Conservation (phyloP, 1,140 invertebrate genomes). For the Musca vetustissima region DNA sequence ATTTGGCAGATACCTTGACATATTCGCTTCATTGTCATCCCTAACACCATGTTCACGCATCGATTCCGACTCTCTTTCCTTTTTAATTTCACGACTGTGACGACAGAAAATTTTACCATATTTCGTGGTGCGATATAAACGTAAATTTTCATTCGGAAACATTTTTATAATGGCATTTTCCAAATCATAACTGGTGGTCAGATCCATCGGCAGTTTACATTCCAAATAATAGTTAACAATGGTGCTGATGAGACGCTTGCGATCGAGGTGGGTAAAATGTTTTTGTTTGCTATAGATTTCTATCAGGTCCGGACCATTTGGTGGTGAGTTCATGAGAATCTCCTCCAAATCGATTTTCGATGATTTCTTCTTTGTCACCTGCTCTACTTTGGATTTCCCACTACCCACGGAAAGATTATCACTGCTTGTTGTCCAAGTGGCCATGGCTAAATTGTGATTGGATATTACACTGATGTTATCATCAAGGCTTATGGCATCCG, state of each 20-base stretch:
- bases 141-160: constrained; percentile 1
- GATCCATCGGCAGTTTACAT: background rate
- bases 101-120: background rate
- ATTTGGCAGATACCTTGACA: background rate
- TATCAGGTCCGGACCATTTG: background rate
- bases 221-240: constrained; percentile 13
- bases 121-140: background rate
- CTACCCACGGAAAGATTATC: no score
- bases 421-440: no score
- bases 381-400: no score
- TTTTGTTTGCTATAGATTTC: background rate
- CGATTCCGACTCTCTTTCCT: background rate
- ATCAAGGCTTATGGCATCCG: no score
- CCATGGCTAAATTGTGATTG: no score
- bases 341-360: background rate
- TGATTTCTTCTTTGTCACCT: background rate
- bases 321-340: background rate
- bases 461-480: no score
- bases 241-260: background rate
- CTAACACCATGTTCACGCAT: background rate
- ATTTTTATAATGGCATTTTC: constrained; percentile 1
- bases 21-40: background rate
- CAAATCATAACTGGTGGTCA: background rate
- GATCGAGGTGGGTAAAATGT: background rate
- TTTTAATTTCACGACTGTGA: background rate